These are phyloP conservation scores for Macrosteles quadrilineatus DNA, from an alignment of 1,140 invertebrate species.

Conservation along the genomic window DNA sequence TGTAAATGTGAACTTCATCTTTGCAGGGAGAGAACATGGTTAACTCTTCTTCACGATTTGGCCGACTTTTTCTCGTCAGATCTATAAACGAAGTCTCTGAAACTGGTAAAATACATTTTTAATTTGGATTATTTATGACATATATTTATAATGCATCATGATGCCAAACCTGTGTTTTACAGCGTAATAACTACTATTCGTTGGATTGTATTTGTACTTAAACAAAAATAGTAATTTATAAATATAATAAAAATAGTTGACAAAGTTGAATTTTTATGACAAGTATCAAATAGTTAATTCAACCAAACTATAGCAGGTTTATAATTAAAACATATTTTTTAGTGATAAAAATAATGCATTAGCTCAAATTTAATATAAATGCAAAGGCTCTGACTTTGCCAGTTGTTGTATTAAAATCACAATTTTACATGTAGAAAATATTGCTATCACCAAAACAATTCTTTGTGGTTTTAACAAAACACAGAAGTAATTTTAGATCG, in stretches of 20 bases:
- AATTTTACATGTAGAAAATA: no score
- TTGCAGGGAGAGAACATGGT: neutral
- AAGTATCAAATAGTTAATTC: neutral
- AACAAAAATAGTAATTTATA: neutral
- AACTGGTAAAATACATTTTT: no score
- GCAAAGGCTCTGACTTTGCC: no score
- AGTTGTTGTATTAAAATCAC: no score
- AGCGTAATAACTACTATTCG: neutral
- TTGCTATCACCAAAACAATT: no score
- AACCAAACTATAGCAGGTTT: no score
- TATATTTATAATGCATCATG: neutral
- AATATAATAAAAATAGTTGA: neutral
- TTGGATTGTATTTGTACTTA: neutral
- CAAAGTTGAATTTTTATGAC: neutral
- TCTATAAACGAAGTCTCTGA: slow-evolving; percentile 12
- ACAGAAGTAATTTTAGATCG: no score
- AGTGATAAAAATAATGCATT: no score
- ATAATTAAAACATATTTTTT: no score
- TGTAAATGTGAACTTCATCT: slow-evolving; percentile 8
- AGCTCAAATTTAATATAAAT: no score
- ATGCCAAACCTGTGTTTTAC: neutral
- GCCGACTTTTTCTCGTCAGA: neutral
- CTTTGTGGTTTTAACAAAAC: no score
- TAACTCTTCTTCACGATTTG: neutral
- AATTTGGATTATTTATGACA: no score